Conservation (phyloP, 2,888 invertebrate genomes). For the Aethes cnicana region DNA sequence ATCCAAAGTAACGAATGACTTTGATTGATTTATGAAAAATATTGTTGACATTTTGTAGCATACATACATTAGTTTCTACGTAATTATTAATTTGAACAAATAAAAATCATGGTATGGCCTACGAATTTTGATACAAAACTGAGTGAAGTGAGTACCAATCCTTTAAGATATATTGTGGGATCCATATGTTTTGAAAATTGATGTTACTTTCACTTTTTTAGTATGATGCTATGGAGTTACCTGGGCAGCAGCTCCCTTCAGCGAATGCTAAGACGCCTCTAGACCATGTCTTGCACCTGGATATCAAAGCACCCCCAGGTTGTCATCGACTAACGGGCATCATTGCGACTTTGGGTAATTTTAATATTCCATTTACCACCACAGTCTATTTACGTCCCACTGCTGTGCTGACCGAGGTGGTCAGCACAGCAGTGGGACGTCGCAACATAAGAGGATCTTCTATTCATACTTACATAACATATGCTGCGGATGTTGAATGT, state of each 20-base stretch:
- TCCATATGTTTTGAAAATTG: too few relatives aligned
- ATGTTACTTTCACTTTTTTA: too few relatives aligned
- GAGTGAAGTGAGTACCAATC: constrained; percentile 53
- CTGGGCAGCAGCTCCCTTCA: constrained; percentile 74
- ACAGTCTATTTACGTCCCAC: too few relatives aligned
- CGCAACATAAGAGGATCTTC: too few relatives aligned
- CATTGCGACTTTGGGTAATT: constrained; percentile 78
- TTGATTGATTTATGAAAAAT: too few relatives aligned
- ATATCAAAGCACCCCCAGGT: constrained; percentile 69
- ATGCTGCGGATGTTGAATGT: too few relatives aligned
- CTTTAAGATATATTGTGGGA: too few relatives aligned
- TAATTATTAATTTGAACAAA: constrained; percentile 30
- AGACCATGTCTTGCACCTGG: constrained; percentile 73
- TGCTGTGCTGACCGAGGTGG: too few relatives aligned
- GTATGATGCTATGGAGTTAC: constrained; percentile 71
- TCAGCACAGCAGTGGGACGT: too few relatives aligned
- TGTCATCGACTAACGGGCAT: constrained; percentile 80
- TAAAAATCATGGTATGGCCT: constrained; percentile 66
- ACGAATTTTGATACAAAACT: constrained; percentile 58
- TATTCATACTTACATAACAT: too few relatives aligned
- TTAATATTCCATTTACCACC: not conserved
- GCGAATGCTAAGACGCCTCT: constrained; percentile 71
- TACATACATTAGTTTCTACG: constrained; percentile 17
- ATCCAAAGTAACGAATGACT: too few relatives aligned
- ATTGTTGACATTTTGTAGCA: constrained; percentile 17